Conservation (phyloP, 1,140 invertebrate species). For the Cecropterus lyciades region DNA sequence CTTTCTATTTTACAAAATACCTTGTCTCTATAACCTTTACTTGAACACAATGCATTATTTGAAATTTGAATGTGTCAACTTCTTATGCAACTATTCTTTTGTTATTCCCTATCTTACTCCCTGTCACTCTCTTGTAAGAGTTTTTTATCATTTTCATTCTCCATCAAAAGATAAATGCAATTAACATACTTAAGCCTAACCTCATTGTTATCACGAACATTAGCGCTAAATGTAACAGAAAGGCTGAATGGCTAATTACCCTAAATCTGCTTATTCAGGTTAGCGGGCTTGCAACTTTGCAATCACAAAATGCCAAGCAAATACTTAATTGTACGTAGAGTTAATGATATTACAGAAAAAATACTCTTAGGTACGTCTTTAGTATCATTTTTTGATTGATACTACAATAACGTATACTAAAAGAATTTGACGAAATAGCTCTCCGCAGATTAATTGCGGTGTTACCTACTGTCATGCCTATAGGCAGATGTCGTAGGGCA, state of each 20-base stretch:
- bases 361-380: too few relatives aligned
- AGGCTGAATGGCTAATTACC: constrained; percentile 23
- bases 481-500: too few relatives aligned
- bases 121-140: too few relatives aligned
- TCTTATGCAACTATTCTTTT: not conserved
- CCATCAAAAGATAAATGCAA: not conserved
- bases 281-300: constrained; percentile 18
- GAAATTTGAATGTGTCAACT: not conserved
- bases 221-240: constrained; percentile 30
- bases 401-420: too few relatives aligned
- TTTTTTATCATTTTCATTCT: not conserved
- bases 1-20: constrained; percentile 24
- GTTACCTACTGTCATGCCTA: too few relatives aligned
- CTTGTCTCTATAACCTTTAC: not conserved
- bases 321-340: not conserved
- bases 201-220: constrained; percentile 22
- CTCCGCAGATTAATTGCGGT: too few relatives aligned
- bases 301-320: not conserved
- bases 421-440: too few relatives aligned
- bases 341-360: too few relatives aligned
- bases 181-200: constrained; percentile 11
- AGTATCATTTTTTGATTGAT: too few relatives aligned
- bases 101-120: too few relatives aligned
- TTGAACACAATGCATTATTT: not conserved
- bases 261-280: constrained; percentile 28